Evolutionary conservation across 2,888 invertebrate genomes (phyloP).

Genomic region (Tortrix viridana): DNA sequence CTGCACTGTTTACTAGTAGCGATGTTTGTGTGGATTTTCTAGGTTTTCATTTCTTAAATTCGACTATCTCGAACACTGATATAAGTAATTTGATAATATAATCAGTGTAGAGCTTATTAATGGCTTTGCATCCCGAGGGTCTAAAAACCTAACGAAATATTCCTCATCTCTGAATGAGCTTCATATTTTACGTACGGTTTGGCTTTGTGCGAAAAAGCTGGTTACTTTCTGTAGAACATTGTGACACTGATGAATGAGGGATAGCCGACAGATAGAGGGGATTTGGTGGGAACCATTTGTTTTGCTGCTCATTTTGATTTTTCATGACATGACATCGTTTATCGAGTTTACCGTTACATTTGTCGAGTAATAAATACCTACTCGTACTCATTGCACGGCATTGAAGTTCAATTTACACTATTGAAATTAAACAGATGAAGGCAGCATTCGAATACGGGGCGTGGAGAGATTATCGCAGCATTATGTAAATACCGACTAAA

Average conservation of each 20-base stretch:
- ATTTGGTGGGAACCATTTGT: slow-evolving; percentile 35
- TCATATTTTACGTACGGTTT: slow-evolving; percentile 43
- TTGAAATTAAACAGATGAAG: slow-evolving; percentile 26
- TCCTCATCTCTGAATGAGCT: slow-evolving; percentile 27
- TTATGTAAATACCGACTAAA: slow-evolving; percentile 44
- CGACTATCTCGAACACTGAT: too few species aligned
- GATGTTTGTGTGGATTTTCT: too few species aligned
- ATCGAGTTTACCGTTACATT: slow-evolving; percentile 25
- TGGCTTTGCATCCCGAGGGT: slow-evolving; percentile 7
- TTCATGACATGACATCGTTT: slow-evolving; percentile 24
- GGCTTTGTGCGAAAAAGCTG: slow-evolving; percentile 46
- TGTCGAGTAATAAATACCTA: slow-evolving; percentile 19
- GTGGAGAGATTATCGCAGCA: slow-evolving; percentile 44
- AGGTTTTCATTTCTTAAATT: too few species aligned
- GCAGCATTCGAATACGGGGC: slow-evolving; percentile 29
- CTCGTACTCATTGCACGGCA: slow-evolving; percentile 20
- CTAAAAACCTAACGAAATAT: slow-evolving; percentile 32
- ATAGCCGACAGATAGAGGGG: slow-evolving; percentile 42
- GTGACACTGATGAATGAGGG: slow-evolving; percentile 60
- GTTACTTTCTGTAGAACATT: slow-evolving; percentile 46
- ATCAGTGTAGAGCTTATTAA: slow-evolving; percentile 7
- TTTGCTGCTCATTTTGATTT: slow-evolving; percentile 35
- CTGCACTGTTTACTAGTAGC: too few species aligned
- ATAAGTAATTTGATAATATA: too few species aligned
- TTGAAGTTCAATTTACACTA: slow-evolving; percentile 13